Evolutionary conservation across 2,888 invertebrate genomes (phyloP).

Genomic region (Rhogogaster chlorosoma): DNA sequence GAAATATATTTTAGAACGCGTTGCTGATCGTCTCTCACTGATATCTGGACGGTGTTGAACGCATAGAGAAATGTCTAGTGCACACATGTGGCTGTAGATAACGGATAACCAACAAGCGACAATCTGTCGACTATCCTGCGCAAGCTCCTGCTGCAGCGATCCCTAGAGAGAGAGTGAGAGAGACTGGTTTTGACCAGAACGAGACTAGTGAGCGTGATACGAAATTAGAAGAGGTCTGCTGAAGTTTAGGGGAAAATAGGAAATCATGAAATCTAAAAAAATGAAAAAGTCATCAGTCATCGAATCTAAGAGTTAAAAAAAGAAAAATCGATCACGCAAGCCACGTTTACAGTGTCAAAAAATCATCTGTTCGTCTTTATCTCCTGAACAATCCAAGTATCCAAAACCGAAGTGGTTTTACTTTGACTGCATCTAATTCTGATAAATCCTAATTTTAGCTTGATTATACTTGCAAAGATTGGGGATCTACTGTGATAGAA

Average conservation of each 20-base stretch:
- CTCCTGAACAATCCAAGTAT: background rate
- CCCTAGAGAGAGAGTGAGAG: background rate
- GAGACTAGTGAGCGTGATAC: background rate
- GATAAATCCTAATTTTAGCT: too few species aligned
- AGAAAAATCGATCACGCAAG: too few species aligned
- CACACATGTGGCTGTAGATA: conserved; percentile 17
- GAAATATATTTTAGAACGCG: background rate
- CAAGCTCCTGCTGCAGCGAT: background rate
- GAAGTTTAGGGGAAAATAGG: background rate
- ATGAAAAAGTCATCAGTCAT: background rate
- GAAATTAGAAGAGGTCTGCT: background rate
- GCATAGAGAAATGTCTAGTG: conserved; percentile 14
- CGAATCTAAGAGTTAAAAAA: too few species aligned
- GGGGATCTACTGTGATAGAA: too few species aligned
- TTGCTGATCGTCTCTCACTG: background rate
- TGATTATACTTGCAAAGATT: too few species aligned
- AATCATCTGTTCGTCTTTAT: background rate
- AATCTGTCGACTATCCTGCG: conserved; percentile 40
- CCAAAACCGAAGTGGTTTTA: background rate
- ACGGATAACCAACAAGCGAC: conserved; percentile 44
- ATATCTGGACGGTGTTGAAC: background rate
- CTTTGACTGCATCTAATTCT: too few species aligned
- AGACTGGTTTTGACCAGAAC: background rate
- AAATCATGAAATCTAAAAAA: background rate
- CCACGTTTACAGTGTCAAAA: too few species aligned